Percentiles rank a stretch among this genome's conserved stretches.
Conservation (phyloP, 2,888 invertebrate genomes). For the Athalia rosae region DNA sequence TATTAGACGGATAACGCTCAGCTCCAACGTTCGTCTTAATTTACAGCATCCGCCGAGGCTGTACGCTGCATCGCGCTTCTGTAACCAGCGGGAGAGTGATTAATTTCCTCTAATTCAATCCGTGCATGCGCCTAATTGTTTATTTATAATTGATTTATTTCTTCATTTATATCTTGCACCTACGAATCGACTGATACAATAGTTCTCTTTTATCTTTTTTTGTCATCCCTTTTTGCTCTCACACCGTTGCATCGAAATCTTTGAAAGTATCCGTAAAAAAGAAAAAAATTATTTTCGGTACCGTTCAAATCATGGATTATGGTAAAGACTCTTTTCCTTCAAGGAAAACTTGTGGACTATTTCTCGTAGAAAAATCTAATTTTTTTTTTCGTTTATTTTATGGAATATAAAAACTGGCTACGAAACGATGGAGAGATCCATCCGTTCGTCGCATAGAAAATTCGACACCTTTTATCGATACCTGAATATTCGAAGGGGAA, state of each 20-base stretch:
- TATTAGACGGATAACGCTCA: conserved; percentile 34
- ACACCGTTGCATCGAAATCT: not conserved
- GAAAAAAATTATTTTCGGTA: no score
- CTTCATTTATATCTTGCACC: not conserved
- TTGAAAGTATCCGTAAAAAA: no score
- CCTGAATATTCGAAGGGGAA: no score
- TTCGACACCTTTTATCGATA: conserved; percentile 11
- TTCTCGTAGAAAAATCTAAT: no score
- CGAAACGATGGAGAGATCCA: conserved; percentile 7
- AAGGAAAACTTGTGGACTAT: no score
- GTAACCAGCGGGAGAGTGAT: not conserved
- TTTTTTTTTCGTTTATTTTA: no score
- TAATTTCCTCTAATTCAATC: conserved; percentile 39
- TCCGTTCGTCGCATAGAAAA: not conserved
- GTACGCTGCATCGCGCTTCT: not conserved
- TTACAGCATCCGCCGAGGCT: conserved; percentile 38
- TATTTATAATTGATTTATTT: conserved; percentile 34
- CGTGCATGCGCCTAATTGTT: conserved; percentile 19
- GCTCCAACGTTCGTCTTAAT: conserved; percentile 39
- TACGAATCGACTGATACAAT: not conserved
- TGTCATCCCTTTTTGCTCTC: not conserved
- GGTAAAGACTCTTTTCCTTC: no score
- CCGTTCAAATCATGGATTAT: no score
- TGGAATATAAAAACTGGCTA: not conserved
- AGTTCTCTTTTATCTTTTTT: not conserved